phyloP scores from a whole-genome alignment of 2,797 vertebrate species.

The Karalla daura region DNA sequence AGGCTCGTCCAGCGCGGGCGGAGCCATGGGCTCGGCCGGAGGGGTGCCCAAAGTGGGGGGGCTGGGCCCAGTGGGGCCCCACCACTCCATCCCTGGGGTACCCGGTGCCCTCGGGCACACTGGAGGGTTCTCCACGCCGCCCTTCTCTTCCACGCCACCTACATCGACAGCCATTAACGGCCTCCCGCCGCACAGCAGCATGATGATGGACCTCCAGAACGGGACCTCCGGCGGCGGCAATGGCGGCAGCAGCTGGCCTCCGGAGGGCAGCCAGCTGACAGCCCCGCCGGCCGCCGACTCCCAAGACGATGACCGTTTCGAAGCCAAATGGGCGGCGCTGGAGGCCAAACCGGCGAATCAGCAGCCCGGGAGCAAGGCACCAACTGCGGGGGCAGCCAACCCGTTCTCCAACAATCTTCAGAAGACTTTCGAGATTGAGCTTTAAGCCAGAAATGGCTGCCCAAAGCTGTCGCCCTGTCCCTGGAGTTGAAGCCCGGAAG shows the following conservation, averaged over 20 bases:
- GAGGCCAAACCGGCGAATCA: slow-evolving; percentile 85
- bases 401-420: slow-evolving; percentile 91
- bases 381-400: slow-evolving; percentile 83
- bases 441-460: slow-evolving; percentile 73
- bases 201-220: slow-evolving; percentile 74
- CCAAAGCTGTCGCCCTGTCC: slow-evolving; percentile 46
- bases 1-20: slow-evolving; percentile 72
- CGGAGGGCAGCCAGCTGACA: slow-evolving; percentile 78
- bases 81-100: slow-evolving; percentile 63
- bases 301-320: slow-evolving; percentile 90
- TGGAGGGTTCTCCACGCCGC: slow-evolving; percentile 68
- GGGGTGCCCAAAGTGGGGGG: slow-evolving; percentile 75
- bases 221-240: slow-evolving; percentile 70
- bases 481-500: slow-evolving; percentile 42
- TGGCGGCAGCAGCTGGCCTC: slow-evolving; percentile 77
- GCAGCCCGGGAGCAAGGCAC: slow-evolving; percentile 75
- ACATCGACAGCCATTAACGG: slow-evolving; percentile 71
- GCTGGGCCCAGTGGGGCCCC: slow-evolving; percentile 57
- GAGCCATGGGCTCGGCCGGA: slow-evolving; percentile 64
- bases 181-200: slow-evolving; percentile 66
- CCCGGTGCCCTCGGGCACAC: slow-evolving; percentile 42
- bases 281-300: slow-evolving; percentile 59
- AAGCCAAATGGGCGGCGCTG: slow-evolving; percentile 93
- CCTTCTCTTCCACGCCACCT: slow-evolving; percentile 66
- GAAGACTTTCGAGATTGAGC: slow-evolving; percentile 92